These are phyloP conservation scores for Eublepharis macularius DNA, from an alignment of 2,113 vertebrate genomes.

Conservation along the genomic window DNA sequence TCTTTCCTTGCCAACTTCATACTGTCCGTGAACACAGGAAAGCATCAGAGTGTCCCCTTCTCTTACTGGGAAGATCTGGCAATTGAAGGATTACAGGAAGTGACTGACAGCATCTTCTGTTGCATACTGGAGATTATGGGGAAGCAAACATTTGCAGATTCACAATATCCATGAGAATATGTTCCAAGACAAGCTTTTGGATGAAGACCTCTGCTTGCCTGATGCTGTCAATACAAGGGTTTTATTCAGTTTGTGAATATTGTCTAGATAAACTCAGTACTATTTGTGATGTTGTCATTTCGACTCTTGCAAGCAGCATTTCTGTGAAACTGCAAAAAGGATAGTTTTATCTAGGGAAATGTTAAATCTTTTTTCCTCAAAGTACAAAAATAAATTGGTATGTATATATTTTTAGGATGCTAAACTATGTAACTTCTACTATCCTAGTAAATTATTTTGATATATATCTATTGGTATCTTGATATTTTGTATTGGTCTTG, in stretches of 20 bases:
- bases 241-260: constrained; percentile 7
- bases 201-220: neutral
- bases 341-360: neutral
- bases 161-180: neutral
- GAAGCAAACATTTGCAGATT: neutral
- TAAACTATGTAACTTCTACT: neutral
- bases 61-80: neutral
- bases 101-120: neutral
- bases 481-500: neutral
- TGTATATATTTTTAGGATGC: constrained; percentile 19
- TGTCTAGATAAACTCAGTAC: neutral
- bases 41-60: neutral
- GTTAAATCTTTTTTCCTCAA: neutral
- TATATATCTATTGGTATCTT: neutral
- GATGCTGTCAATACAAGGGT: neutral
- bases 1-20: neutral
- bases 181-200: neutral
- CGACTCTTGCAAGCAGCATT: neutral
- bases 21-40: neutral
- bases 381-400: neutral
- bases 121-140: neutral
- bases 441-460: constrained; percentile 1
- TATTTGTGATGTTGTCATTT: neutral
- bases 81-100: neutral
- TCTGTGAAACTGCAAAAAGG: neutral